phyloP scores from a whole-genome alignment of 2,797 vertebrate species.

The Silurus lanzhouensis region DNA sequence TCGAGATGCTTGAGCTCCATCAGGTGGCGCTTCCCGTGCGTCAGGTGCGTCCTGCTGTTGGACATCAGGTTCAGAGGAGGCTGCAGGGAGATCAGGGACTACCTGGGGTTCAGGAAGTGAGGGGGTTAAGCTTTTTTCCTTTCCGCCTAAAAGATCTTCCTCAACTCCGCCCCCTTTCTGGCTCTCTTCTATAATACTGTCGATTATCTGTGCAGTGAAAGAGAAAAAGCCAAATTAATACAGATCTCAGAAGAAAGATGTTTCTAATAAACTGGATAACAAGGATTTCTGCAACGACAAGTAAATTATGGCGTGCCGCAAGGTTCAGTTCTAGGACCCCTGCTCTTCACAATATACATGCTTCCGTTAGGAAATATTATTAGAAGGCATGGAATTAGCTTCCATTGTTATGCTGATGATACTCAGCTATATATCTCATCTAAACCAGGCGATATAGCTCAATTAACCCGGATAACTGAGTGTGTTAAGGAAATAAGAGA shows the following conservation, averaged over 20 bases:
- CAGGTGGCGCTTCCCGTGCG: slow-evolving; percentile 47
- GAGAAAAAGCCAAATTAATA: too few species aligned
- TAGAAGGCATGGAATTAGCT: too few species aligned
- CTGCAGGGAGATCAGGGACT: slow-evolving; percentile 24
- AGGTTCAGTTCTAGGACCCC: too few species aligned
- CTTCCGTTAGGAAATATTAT: too few species aligned
- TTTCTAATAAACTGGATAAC: neutral
- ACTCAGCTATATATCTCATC: too few species aligned
- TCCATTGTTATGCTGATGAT: too few species aligned
- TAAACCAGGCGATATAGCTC: too few species aligned
- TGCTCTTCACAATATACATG: too few species aligned
- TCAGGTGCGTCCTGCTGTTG: slow-evolving; percentile 45
- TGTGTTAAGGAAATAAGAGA: too few species aligned
- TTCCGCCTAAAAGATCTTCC: slow-evolving; percentile 75
- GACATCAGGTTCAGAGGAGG: slow-evolving; percentile 19
- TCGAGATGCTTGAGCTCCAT: slow-evolving; percentile 49
- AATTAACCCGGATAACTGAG: too few species aligned
- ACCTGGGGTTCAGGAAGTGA: slow-evolving; percentile 30
- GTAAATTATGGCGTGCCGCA: too few species aligned
- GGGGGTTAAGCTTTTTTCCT: slow-evolving; percentile 61
- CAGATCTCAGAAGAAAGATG: neutral
- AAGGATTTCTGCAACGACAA: too few species aligned
- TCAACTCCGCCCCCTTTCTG: slow-evolving; percentile 81
- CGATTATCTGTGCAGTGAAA: slow-evolving; percentile 82
- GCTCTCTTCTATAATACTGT: slow-evolving; percentile 95